phyloP scores from a whole-genome alignment of 30 jellyfish, hydroid and myxozoan genomes.

The Cassiopea xamachana region DNA sequence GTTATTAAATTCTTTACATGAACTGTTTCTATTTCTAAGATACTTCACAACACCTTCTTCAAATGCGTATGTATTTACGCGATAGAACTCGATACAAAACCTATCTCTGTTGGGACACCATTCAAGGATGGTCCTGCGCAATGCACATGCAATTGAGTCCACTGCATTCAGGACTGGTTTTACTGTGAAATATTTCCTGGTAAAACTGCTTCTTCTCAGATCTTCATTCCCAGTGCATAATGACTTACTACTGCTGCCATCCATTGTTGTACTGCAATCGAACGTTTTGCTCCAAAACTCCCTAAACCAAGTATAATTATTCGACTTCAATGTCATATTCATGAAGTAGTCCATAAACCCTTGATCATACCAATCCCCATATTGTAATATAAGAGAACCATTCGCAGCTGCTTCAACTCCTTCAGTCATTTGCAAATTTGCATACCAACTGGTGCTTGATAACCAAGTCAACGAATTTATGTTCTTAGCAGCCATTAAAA shows the following conservation, averaged over 20 bases:
- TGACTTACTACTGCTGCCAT: background rate
- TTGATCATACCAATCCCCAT: constrained; percentile 1
- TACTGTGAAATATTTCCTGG: constrained; percentile 35
- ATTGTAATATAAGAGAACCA: constrained; percentile 71
- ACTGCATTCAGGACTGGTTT: constrained; percentile 72
- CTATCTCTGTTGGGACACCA: constrained; percentile 8
- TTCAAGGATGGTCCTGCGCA: constrained; percentile 23
- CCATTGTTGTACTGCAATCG: constrained; percentile 41
- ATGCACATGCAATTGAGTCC: constrained; percentile 66
- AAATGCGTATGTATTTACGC: background rate
- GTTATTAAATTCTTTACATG: constrained; percentile 15
- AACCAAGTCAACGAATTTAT: constrained; percentile 50
- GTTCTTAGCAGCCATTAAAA: constrained; percentile 56
- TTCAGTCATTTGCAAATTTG: constrained; percentile 5
- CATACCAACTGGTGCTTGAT: constrained; percentile 47
- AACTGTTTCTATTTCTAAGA: constrained; percentile 21
- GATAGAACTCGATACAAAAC: constrained; percentile 10
- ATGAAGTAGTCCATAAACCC: constrained; percentile 50
- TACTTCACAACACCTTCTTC: constrained; percentile 25
- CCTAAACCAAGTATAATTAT: constrained; percentile 62
- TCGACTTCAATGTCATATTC: constrained; percentile 38
- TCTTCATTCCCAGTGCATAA: constrained; percentile 66
- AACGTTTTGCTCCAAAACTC: constrained; percentile 82
- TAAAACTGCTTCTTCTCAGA: background rate
- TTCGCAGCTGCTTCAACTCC: constrained; percentile 67